phyloP scores from a whole-genome alignment of 1,140 invertebrate genomes.

The Antheraea mylitta region DNA sequence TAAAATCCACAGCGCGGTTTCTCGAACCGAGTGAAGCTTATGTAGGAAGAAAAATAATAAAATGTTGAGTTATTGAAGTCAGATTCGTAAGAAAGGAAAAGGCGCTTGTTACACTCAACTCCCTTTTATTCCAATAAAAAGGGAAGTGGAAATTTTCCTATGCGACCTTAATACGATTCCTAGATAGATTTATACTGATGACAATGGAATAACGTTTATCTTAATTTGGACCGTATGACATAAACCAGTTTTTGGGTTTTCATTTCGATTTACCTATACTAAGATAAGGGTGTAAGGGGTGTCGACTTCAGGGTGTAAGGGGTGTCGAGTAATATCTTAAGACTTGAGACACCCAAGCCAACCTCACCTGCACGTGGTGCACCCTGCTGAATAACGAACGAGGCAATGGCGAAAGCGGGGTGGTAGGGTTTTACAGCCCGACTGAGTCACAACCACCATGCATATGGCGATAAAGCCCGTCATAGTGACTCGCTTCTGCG shows the following conservation, averaged over 20 bases:
- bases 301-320: too few species aligned
- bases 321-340: too few species aligned
- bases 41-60: not conserved
- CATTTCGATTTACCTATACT: not conserved
- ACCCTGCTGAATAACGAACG: too few species aligned
- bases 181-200: not conserved
- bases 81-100: not conserved
- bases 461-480: too few species aligned
- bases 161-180: not conserved
- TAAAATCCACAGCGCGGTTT: not conserved
- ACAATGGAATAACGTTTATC: not conserved
- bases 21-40: not conserved
- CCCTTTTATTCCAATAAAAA: not conserved
- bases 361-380: too few species aligned
- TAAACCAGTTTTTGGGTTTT: not conserved
- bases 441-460: too few species aligned
- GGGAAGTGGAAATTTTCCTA: not conserved
- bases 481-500: too few species aligned
- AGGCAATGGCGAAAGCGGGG: too few species aligned
- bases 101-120: not conserved
- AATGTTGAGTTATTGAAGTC: slow-evolving; percentile 2
- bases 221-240: not conserved
- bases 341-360: too few species aligned
- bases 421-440: too few species aligned
- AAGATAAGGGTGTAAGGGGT: too few species aligned